Base-by-base conservation (phyloP, 2,888 invertebrate genomes). In the Ophion slaviceki region DNA sequence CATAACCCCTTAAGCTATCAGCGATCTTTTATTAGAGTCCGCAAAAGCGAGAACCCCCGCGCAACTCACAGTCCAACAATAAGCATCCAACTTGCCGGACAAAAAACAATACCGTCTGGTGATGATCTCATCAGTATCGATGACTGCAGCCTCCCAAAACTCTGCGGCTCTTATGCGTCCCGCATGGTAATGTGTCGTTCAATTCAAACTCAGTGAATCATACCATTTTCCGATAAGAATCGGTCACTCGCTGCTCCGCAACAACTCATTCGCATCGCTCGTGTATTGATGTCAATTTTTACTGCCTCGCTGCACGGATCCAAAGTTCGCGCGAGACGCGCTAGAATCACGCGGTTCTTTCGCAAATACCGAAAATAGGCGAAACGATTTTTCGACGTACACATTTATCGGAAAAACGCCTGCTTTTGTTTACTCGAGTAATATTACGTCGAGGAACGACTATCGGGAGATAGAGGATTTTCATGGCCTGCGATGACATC, bases 281-380 rank as follows among this genome's bases (percentile, higher is more conserved):
- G 14, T 32, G 32, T 53, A 8, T 40, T 53, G 5, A 62, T 62
- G 62, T 53, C 8, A 57, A 2, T n/a, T 71, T 68, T 79, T 45
- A 40, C n/a, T 68, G 14, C 36, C n/a, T 61, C 17, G 40, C 6
- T 40, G 11, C 53, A 24, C 40, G 62, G 62, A 70, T 75, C 17
- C 75, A 70, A 82, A 79, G 85, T 82, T 61, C 82, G 40, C n/a
- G 7, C n/a, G n/a, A 61, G 17, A 53, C 47, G 36, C 57, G 57
- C 72, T 24, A 81, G 74, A 53, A 74, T 85, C 80, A 64, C 74
- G 72, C 57, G 74, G 32, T 53, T 76, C 47, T 76, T 74, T 78
- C 24, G 66, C 61, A 71, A 82, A 32, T 24, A 40, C 10, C 14
- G 64, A 72, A 57, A 72, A 72, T 72, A 72, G n/a, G 28, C 17